Evolutionary conservation across 1,140 invertebrate genomes (phyloP), one percentile per base, ranked within the genome.

Genomic region (Agrilus planipennis): DNA sequence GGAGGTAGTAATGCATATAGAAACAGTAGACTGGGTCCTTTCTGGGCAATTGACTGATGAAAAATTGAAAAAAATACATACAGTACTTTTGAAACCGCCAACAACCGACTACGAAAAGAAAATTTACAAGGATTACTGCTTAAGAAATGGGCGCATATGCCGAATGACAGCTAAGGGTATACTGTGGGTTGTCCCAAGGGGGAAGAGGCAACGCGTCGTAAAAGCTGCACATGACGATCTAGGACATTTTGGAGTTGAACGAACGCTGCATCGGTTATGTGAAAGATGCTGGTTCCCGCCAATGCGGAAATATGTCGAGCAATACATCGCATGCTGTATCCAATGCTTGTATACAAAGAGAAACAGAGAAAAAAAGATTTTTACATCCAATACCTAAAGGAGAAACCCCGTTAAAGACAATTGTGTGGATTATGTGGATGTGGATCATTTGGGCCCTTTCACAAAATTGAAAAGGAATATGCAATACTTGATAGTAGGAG

Each of bases 281-380:
- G 17, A 9, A 36, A 36, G 20, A 10, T 42, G 25, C 21, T 45
- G 38, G 47, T 50, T 47, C 34, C 39, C 21, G 21, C 14, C 20
- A 3, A 40, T 51, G 44, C 12, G 45, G 12, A n/a, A 23, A 12
- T 51, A 51, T 39, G 30, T 43, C 2, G 41, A 30, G 22, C 25
- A 18, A 7, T 43, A 52, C 38, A 43, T 52, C n/a, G 25, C 10
- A 5, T 23, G 28, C 16, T 47, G 47, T 37, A 15, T 50, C 0
- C 23, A 32, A 15, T 48, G 49, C 41, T 17, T 50, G 9, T 11
- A 42, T 4, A 39, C 11, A 1, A 52, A 52, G 34, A 9, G 10
- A 23, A 41, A 46, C 21, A n/a, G 41, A 34, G 50, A 47, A 9
- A 45, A 41, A 36, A 11, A 15, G 30, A n/a, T 39, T 34, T 9